These are phyloP conservation scores for Lethenteron camtschaticum DNA, from an alignment of 2,113 vertebrate species.

Conservation along the genomic window DNA sequence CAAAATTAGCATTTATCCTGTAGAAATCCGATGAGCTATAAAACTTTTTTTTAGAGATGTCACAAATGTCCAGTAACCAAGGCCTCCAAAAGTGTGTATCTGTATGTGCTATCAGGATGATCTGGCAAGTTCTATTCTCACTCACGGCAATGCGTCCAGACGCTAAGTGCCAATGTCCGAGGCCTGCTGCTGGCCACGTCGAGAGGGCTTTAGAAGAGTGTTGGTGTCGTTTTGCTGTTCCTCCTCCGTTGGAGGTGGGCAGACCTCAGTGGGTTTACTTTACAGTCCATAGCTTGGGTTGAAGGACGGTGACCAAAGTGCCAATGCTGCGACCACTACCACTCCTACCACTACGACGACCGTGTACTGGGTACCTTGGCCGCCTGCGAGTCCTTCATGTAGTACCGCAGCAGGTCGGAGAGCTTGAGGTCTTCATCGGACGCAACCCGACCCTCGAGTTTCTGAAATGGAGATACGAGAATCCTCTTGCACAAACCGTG, in stretches of 20 bases:
- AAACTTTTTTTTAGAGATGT: too few species aligned
- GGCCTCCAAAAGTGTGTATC: too few species aligned
- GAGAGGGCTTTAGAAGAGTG: background rate
- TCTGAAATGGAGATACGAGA: conserved; percentile 9
- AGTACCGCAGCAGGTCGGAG: conserved; percentile 14
- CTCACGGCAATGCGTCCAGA: too few species aligned
- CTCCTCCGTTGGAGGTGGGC: background rate
- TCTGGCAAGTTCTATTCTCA: too few species aligned
- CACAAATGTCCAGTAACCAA: too few species aligned
- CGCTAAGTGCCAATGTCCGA: too few species aligned
- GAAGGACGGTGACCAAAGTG: background rate
- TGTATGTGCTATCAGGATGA: too few species aligned
- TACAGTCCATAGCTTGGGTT: background rate
- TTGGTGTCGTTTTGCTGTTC: background rate
- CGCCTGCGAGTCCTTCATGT: conserved; percentile 12
- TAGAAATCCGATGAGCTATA: too few species aligned
- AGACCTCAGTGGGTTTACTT: background rate
- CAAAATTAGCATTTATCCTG: too few species aligned
- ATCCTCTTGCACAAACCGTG: too few species aligned
- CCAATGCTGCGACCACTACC: background rate
- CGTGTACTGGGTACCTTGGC: conserved; percentile 12
- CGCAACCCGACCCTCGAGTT: conserved; percentile 13
- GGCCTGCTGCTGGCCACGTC: background rate
- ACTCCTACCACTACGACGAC: background rate
- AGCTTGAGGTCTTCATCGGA: conserved; percentile 15